Conservation (phyloP, 2,888 invertebrate genomes). For the Acanthoscelides obtectus region DNA sequence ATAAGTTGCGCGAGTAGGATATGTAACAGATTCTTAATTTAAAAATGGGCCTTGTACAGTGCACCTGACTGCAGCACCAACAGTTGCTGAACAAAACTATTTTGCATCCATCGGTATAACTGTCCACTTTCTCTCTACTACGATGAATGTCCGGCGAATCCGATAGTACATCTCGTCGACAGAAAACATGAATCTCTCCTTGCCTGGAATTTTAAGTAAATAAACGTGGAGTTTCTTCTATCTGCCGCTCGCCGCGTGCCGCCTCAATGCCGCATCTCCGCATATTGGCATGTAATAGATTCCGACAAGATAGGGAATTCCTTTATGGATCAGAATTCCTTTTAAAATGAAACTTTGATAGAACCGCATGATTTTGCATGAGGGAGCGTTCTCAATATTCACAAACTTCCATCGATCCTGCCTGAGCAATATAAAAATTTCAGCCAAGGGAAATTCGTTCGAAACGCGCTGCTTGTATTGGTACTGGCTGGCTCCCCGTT, state of each 20-base stretch:
- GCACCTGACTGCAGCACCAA: too few species aligned
- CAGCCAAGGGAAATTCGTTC: conserved; percentile 18
- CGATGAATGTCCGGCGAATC: too few species aligned
- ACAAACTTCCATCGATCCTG: conserved; percentile 24
- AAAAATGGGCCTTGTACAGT: too few species aligned
- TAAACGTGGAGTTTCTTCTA: not conserved
- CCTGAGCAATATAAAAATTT: conserved; percentile 19
- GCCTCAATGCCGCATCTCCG: not conserved
- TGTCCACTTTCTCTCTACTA: too few species aligned
- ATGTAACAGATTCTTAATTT: too few species aligned
- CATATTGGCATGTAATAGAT: conserved; percentile 25
- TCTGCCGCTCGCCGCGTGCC: not conserved
- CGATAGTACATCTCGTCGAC: too few species aligned
- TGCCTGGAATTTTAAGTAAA: not conserved
- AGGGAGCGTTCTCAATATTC: conserved; percentile 30
- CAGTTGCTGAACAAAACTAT: too few species aligned
- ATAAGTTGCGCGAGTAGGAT: too few species aligned
- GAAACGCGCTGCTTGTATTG: conserved; percentile 7
- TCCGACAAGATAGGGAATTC: conserved; percentile 33
- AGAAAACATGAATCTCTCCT: too few species aligned
- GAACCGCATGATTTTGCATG: conserved; percentile 39
- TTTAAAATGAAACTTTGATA: conserved; percentile 40
- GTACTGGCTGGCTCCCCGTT: not conserved
- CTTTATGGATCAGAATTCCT: conserved; percentile 36
- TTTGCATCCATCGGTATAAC: too few species aligned